Base-by-base conservation (phyloP, 1,140 invertebrate genomes). In the Melanaphis sacchari region DNA sequence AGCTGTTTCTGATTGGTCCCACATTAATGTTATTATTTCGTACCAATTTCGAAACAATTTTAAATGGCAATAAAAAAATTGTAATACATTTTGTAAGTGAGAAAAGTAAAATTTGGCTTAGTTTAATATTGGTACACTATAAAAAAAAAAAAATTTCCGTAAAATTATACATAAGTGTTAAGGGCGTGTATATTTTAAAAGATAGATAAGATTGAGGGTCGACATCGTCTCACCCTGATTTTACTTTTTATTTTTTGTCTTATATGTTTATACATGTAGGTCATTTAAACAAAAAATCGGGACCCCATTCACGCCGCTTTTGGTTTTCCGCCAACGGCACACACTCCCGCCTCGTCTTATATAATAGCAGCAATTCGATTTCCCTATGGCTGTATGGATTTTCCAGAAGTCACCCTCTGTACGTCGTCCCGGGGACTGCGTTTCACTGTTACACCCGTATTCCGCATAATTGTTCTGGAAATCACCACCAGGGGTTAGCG, bases 311-410 rank as follows among this genome's bases (percentile, higher is more conserved):
- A 21, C 59, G 31, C 31, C 31, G 38, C 40, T 40, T 84, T 82
- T 82, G n/a, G 81, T 82, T 38, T 82, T 40, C 38, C 38, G 38
- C 82, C 82, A 40, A 41, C 38, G 40, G 82, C 84, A 43, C 38
- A 15, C 15, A 11, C 84, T 3, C 84, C 26, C 40, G 3, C 84
- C 40, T 31, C 24, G 26, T 85, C 82, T 26, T 18, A 43, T 26
- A 31, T 43, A 18, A 40, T 7, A 38, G 82, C 38, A 22, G 84
- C 84, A 36, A 82, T 38, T 82, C 40, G 26, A 89, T 89, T 54
- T 26, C n/a, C 49, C 40, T 8, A 24, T 15, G 89, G 89, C n/a
- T 90, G 89, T 90, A 90, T 90, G 36, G 89, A 90, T 90, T 90
- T 90, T 66, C 89, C 26, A 15, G 26, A 31, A 85, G 84, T 85